phyloP scores from a whole-genome alignment of 2,797 vertebrate species.

The Cossypha dichroa region DNA sequence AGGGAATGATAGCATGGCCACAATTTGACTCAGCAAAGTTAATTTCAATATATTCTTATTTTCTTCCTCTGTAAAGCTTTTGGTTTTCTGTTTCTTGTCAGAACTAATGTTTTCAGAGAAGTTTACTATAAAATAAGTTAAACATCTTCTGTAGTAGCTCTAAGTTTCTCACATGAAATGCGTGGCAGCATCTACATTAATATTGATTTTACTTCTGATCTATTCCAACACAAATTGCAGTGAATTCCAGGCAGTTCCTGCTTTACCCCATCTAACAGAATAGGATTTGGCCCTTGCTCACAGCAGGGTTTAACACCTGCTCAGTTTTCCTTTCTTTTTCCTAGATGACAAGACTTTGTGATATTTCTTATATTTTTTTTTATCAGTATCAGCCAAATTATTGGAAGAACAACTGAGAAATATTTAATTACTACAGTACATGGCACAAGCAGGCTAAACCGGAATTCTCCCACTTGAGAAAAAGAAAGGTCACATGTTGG shows the following conservation, averaged over 20 bases:
- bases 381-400: not conserved
- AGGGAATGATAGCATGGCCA: not conserved
- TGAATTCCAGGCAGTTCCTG: not conserved
- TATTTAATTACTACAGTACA: not conserved
- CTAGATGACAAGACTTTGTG: not conserved
- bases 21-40: not conserved
- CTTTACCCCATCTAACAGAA: not conserved
- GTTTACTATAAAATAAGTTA: not conserved
- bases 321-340: not conserved
- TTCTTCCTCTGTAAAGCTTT: not conserved
- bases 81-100: not conserved
- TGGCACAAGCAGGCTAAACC: not conserved
- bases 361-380: not conserved
- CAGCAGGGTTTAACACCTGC: not conserved
- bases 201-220: not conserved
- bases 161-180: not conserved
- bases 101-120: not conserved
- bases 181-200: accelerated
- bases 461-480: not conserved
- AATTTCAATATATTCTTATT: not conserved
- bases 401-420: not conserved
- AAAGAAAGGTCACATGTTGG: accelerated
- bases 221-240: not conserved
- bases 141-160: not conserved
- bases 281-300: not conserved